phyloP scores from a whole-genome alignment of 2,797 vertebrate genomes.

The Meda fulgida region DNA sequence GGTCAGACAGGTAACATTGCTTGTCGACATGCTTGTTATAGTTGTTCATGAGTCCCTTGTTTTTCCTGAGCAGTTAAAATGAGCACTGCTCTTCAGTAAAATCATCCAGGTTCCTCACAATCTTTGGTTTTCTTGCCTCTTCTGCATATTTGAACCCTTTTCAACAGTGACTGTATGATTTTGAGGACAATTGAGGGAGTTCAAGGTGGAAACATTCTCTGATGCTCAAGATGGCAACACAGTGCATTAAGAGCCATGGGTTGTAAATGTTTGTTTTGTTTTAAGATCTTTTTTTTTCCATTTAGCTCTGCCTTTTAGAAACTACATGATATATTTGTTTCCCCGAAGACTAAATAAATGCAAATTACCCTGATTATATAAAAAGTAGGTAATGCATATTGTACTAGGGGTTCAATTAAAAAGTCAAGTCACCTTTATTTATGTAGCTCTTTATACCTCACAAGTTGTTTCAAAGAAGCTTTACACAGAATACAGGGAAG shows the following conservation, averaged over 20 bases:
- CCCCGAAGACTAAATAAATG: background rate
- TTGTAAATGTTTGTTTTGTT: too few species aligned
- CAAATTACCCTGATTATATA: background rate
- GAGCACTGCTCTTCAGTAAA: background rate
- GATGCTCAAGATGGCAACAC: background rate
- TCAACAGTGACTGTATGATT: too few species aligned
- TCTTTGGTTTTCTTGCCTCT: too few species aligned
- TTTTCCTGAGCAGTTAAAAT: background rate
- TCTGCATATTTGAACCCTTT: too few species aligned
- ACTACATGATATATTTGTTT: background rate
- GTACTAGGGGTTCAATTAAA: background rate
- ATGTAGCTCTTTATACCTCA: background rate
- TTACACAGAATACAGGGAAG: too few species aligned
- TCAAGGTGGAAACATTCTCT: background rate
- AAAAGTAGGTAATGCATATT: background rate
- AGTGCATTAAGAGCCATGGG: too few species aligned
- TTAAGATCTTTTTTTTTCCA: too few species aligned
- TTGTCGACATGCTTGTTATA: background rate
- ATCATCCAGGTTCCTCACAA: background rate
- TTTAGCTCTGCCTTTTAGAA: background rate
- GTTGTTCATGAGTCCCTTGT: background rate
- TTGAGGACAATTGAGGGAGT: background rate
- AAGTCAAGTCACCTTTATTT: background rate
- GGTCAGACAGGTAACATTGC: too few species aligned
- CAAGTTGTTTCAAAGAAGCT: background rate